These are phyloP conservation scores for Oenanthe melanoleuca DNA, from an alignment of 2,113 vertebrate genomes.

Conservation along the genomic window DNA sequence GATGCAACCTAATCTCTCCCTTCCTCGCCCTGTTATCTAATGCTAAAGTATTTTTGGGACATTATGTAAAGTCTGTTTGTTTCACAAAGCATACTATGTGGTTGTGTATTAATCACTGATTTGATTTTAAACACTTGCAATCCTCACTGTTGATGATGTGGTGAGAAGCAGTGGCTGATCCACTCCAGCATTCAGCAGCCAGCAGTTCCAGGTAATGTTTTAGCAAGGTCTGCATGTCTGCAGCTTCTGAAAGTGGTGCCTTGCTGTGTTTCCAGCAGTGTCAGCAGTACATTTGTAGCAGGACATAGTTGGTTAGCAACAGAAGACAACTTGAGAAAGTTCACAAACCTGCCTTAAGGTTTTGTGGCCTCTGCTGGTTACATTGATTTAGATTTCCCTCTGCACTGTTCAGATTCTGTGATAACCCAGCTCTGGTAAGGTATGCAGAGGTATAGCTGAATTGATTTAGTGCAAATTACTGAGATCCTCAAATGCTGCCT, in stretches of 20 bases:
- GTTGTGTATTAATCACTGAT: neutral
- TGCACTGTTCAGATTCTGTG: neutral
- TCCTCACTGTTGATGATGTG: neutral
- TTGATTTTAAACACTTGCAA: neutral
- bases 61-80: slow-evolving; percentile 23
- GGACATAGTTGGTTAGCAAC: neutral
- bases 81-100: neutral
- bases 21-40: neutral
- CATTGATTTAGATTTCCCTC: neutral
- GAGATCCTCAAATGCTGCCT: neutral
- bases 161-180: neutral
- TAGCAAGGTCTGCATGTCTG: neutral
- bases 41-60: neutral
- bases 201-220: neutral
- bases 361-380: neutral
- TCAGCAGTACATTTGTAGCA: slow-evolving; percentile 18
- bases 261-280: neutral
- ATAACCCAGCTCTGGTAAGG: neutral
- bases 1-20: neutral
- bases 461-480: neutral
- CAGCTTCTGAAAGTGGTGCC: slow-evolving; percentile 11
- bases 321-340: neutral
- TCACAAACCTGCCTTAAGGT: neutral
- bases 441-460: neutral
- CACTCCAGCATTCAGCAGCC: neutral